Base-by-base conservation (phyloP, 2,113 vertebrate species). In the Hiodon tergisus region DNA sequence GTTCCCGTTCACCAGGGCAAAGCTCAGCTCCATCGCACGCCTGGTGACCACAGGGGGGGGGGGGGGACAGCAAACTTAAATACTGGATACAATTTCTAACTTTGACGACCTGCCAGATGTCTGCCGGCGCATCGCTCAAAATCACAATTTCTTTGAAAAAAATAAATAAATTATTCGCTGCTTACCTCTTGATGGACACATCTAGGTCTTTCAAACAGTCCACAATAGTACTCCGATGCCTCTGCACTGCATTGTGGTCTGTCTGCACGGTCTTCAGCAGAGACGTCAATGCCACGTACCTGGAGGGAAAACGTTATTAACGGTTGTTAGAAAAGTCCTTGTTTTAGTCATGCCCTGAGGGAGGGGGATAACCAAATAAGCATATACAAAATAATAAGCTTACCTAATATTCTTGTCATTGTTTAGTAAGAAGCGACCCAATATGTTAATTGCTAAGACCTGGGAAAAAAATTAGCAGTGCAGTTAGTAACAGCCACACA, bases 381-480 rank as follows among this genome's bases (percentile, higher is more conserved):
- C 14, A 69, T 10, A 9, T 8, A 52, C 50, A 14, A 55, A 8
- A 53, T 50, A 62, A 51, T 50, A 7, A 6, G 77, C 87, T 86
- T 86, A 96, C 95, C 95, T 93, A 87, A 97, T 97, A 86, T 99
- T 99, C 92, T 99, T 99, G 88, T 99, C 97, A 72, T 99, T 99
- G 90, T 99, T 99, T 81, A 99, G 82, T 84, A 99, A 93, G 91
- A 99, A 99, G 78, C 97, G 95, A 80, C 97, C 97, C 77, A 99
- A 89, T 83, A 99, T 99, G 87, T 99, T 99, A 86, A 99, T 98
- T 82, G 97, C 97, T 90, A 99, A 93, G 81, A 97, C 97, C 97
- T 99, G 85, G 16, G 88, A 72, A 6, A 9, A n/a, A 13, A 48
- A 55, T 4, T 11, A 4, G 50, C 48, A 61, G 51, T 48, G 55